Base-by-base conservation (phyloP, 1,140 invertebrate genomes). In the Bacillus rossius region DNA sequence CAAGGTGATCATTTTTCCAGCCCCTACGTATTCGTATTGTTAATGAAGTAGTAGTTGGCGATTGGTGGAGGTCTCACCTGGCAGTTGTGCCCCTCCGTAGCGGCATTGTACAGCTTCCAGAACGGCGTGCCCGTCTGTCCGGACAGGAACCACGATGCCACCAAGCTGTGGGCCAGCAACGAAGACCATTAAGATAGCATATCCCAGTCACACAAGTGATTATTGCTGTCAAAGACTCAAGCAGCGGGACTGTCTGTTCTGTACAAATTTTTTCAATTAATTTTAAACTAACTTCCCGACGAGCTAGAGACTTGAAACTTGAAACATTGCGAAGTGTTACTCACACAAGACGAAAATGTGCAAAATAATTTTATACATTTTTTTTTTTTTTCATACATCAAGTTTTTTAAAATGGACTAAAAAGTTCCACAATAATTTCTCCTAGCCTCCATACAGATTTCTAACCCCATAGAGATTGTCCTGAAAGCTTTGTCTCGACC, bases 81-180 rank as follows among this genome's bases (percentile, higher is more conserved):
- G 61, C 84, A 86, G 47, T 80, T 79, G 17, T 76, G 73, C 22
- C 80, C 77, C 48, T 79, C 82, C 43, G 84, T 79, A 37, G 81
- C 81, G 42, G 79, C 82, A 52, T 67, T 67, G 63, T 86, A 86
- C 3, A 85, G 73, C 29, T 79, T 75, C 81, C 81, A 85, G 66
- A 85, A 85, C 38, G 79, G 80, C 25, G 76, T 74, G 2, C 78
- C 80, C 52, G 77, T 78, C 45, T 82, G 79, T 62, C 79, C 81
- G 61, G 84, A 87, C 3, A 88, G 73, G 1, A 82, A 82, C 72
- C 85, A 87, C 1, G 83, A 84, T 0, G 84, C 83, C 13, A 80
- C 80, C 64, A 89, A 79, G 71, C 88, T 92, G 57, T 55, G 64
- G 55, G 52, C 47, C 61, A 56, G 29, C 38, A 34, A n/a, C 38